Conservation (phyloP, 2,113 vertebrate species). For the Limnothrissa miodon region DNA sequence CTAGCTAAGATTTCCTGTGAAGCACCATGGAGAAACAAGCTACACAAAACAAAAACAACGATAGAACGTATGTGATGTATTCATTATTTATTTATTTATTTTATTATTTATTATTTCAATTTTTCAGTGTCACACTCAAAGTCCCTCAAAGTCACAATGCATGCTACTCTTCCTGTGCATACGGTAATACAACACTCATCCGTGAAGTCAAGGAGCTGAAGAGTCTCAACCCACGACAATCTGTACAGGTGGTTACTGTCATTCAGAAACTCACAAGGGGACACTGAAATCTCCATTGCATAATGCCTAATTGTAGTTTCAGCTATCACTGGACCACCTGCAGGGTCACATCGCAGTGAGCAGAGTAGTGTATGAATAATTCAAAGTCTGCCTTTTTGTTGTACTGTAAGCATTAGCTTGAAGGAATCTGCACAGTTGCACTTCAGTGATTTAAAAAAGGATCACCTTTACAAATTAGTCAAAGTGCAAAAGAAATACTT, state of each 20-base stretch:
- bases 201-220: neutral
- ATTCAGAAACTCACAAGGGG: neutral
- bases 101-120: too few species aligned
- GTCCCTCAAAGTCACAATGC: neutral
- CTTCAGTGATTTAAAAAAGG: neutral
- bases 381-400: neutral
- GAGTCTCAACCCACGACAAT: neutral
- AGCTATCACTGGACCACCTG: slow-evolving; percentile 2
- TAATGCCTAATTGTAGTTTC: slow-evolving; percentile 6
- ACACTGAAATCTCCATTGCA: neutral
- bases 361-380: slow-evolving; percentile 3
- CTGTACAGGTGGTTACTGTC: neutral
- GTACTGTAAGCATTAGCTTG: neutral
- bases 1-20: neutral
- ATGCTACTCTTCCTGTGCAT: neutral
- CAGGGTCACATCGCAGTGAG: neutral
- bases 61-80: too few species aligned
- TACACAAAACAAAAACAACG: neutral
- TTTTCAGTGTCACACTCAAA: neutral
- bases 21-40: neutral
- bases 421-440: slow-evolving; percentile 16
- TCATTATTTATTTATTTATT: too few species aligned
- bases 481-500: neutral
- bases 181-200: neutral
- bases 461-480: neutral